Percentiles rank a stretch among this genome's conserved stretches.
These are phyloP conservation scores for Pelecanus crispus DNA, from an alignment of 2,113 vertebrate genomes.

Conservation along the genomic window DNA sequence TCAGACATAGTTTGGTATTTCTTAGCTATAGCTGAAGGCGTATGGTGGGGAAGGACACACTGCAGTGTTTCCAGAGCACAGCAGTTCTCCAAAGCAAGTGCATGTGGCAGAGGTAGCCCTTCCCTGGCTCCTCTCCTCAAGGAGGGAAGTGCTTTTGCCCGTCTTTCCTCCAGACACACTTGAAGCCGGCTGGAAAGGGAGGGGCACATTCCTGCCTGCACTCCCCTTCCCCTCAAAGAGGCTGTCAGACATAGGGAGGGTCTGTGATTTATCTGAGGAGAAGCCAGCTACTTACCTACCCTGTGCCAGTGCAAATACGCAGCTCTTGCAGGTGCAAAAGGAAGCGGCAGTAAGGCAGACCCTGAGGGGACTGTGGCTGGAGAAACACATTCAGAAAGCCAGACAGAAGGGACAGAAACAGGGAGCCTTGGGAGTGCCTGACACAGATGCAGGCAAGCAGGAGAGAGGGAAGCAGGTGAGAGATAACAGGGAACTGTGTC, in stretches of 20 bases:
- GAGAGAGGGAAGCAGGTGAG: neutral
- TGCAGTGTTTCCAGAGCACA: neutral
- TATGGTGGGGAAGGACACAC: neutral
- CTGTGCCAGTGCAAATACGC: neutral
- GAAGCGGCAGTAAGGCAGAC: neutral
- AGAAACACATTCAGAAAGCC: neutral
- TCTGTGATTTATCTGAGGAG: constrained; percentile 17
- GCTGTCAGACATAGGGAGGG: neutral
- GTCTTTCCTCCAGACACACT: neutral
- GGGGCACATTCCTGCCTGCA: neutral
- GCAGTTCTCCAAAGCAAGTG: neutral
- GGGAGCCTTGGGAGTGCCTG: neutral
- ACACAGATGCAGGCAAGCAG: neutral
- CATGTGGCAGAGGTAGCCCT: neutral
- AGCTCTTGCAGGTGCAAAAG: neutral
- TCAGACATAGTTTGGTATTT: constrained; percentile 13
- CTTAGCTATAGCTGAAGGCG: neutral
- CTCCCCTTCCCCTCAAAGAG: neutral
- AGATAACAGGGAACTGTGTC: neutral
- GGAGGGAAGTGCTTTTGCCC: neutral
- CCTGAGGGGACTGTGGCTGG: neutral
- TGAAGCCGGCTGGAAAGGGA: neutral
- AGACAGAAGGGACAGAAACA: neutral
- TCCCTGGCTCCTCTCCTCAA: neutral
- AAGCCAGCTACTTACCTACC: neutral